Conservation (phyloP, 2,797 vertebrate genomes). For the Chanos chanos region DNA sequence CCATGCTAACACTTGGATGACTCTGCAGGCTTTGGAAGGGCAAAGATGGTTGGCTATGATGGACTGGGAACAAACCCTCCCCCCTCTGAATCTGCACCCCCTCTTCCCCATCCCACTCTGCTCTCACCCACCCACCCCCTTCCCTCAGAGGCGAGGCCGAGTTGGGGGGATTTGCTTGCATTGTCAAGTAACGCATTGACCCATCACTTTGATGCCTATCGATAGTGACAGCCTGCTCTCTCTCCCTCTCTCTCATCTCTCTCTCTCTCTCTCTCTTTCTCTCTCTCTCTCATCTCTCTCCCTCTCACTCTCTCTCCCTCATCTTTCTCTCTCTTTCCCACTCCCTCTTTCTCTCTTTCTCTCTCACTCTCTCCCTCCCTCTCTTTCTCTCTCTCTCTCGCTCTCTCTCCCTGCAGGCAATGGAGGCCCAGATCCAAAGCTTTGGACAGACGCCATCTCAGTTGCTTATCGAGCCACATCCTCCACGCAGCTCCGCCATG, state of each 20-base stretch:
- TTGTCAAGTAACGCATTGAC: conserved; percentile 90
- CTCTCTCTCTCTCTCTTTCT: background rate
- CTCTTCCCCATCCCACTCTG: conserved; percentile 48
- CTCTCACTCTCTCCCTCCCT: conserved; percentile 15
- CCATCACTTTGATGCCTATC: conserved; percentile 88
- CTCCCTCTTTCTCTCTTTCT: background rate
- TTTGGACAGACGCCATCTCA: conserved; percentile 99
- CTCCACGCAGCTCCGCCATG: conserved; percentile 98
- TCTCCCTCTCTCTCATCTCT: conserved; percentile 44
- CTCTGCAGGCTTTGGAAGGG: conserved; percentile 80
- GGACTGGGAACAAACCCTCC: conserved; percentile 49
- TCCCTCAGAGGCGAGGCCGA: conserved; percentile 75
- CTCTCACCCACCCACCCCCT: conserved; percentile 29
- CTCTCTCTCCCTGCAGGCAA: conserved; percentile 82
- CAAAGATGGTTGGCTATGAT: conserved; percentile 64
- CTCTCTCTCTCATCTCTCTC: background rate
- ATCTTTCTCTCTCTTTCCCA: background rate
- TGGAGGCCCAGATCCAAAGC: conserved; percentile 94
- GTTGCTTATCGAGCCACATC: conserved; percentile 99
- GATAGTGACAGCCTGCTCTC: conserved; percentile 82
- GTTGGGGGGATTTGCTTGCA: conserved; percentile 88
- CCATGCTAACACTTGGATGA: conserved; percentile 94
- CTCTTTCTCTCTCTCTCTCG: conserved; percentile 22
- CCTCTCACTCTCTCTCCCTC: background rate
- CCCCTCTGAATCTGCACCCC: background rate